A percentile compares a stretch with the other conserved stretches of the same genome.
Conservation (phyloP, 2,113 vertebrate genomes). For the Elanoides forficatus region DNA sequence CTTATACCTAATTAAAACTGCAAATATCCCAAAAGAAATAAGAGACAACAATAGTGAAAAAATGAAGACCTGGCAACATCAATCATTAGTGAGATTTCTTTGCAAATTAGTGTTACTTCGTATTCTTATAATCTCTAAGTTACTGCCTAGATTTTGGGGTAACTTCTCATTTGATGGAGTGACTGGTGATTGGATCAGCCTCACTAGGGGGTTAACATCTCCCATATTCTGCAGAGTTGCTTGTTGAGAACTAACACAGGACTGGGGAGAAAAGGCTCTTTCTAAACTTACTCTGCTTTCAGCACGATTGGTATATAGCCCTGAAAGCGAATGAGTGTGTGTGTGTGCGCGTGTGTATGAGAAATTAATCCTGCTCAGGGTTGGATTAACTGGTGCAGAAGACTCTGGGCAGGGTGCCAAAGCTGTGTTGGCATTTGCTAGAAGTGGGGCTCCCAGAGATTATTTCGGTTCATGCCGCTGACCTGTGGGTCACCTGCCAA, state of each 20-base stretch:
- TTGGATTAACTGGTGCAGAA: slow-evolving; percentile 51
- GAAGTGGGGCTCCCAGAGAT: slow-evolving; percentile 22
- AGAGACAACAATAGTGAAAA: background rate
- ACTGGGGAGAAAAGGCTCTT: background rate
- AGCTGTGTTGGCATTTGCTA: slow-evolving; percentile 27
- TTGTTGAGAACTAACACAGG: background rate
- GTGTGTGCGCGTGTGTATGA: background rate
- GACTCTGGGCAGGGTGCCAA: slow-evolving; percentile 29
- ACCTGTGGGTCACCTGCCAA: background rate
- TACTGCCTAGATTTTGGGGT: background rate
- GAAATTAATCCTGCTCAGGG: background rate
- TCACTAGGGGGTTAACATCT: background rate
- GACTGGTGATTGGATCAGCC: background rate
- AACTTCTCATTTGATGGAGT: background rate
- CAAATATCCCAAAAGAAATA: background rate
- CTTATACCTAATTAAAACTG: background rate
- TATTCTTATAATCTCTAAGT: background rate
- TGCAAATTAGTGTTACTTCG: background rate
- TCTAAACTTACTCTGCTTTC: background rate
- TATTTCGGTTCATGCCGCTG: background rate
- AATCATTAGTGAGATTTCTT: background rate
- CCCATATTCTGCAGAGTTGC: background rate
- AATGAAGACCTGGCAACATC: background rate
- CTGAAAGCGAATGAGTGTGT: background rate
- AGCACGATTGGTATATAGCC: background rate